Conservation (phyloP, 2,888 invertebrate species). For the Rutpela maculata region DNA sequence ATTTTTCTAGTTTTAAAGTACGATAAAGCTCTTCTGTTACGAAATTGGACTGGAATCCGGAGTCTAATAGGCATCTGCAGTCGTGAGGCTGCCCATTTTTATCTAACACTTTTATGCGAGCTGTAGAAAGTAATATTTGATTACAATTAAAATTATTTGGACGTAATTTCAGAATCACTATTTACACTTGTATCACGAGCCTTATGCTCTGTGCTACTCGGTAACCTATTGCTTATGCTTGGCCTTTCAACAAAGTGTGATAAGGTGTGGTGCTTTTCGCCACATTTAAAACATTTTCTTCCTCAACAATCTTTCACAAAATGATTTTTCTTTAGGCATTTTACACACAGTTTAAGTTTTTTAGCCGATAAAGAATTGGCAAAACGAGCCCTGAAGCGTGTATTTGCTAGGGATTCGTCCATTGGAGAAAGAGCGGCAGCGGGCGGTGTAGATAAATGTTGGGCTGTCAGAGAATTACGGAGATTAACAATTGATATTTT, state of each 20-base stretch:
- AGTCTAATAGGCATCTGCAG: constrained; percentile 40
- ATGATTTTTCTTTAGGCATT: constrained; percentile 42
- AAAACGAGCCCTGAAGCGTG: too few relatives aligned
- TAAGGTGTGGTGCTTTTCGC: constrained; percentile 2
- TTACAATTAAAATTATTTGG: not conserved
- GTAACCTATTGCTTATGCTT: not conserved
- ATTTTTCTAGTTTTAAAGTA: constrained; percentile 34
- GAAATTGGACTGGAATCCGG: constrained; percentile 43
- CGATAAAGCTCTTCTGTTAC: constrained; percentile 29
- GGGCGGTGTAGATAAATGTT: too few relatives aligned
- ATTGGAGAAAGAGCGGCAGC: too few relatives aligned
- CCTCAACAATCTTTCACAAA: constrained; percentile 24
- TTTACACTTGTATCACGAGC: not conserved
- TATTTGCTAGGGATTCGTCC: too few relatives aligned
- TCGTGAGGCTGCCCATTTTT: constrained; percentile 7
- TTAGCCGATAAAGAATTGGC: too few relatives aligned
- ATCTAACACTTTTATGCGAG: constrained; percentile 24
- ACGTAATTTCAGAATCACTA: not conserved
- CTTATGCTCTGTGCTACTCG: not conserved
- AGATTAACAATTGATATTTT: too few relatives aligned
- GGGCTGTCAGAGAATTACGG: too few relatives aligned
- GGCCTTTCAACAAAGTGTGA: not conserved
- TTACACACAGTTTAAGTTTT: constrained; percentile 40
- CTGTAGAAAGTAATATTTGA: constrained; percentile 43
- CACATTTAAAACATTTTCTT: constrained; percentile 3